These are phyloP conservation scores for Teleogryllus oceanicus DNA, from an alignment of 2,888 invertebrate species.

Conservation along the genomic window DNA sequence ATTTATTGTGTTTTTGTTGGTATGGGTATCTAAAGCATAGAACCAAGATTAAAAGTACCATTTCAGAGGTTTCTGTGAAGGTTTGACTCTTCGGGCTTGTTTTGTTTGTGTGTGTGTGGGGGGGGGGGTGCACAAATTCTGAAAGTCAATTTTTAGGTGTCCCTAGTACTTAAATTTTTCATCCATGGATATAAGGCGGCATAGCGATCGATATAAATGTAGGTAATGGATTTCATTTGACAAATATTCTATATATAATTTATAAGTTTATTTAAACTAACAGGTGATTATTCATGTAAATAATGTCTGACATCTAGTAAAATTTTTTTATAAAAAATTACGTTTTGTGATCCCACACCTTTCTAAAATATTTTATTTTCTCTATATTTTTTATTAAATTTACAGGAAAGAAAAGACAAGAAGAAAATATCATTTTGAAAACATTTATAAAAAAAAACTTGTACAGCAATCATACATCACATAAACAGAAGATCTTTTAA, in stretches of 20 bases:
- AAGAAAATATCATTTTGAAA: not conserved
- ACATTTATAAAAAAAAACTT: constrained; percentile 2
- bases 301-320: not conserved
- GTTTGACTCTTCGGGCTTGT: not conserved
- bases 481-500: not conserved
- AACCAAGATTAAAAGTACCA: not conserved
- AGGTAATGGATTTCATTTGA: constrained; percentile 7
- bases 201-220: not conserved
- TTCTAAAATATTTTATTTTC: too few relatives aligned
- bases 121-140: not conserved
- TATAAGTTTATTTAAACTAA: constrained; percentile 12
- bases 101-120: not conserved
- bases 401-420: not conserved
- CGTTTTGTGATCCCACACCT: not conserved
- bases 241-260: not conserved
- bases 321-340: not conserved
- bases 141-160: not conserved
- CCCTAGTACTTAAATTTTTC: not conserved
- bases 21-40: not conserved
- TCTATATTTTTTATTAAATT: not conserved
- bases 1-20: too few relatives aligned
- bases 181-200: not conserved
- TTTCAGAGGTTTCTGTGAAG: not conserved
- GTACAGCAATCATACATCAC: not conserved
- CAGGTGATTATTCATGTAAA: constrained; percentile 9